A percentile compares a stretch with the other conserved stretches of the same genome.
phyloP scores from a whole-genome alignment of 2,113 vertebrate species.

The Nerophis lumbriciformis region DNA sequence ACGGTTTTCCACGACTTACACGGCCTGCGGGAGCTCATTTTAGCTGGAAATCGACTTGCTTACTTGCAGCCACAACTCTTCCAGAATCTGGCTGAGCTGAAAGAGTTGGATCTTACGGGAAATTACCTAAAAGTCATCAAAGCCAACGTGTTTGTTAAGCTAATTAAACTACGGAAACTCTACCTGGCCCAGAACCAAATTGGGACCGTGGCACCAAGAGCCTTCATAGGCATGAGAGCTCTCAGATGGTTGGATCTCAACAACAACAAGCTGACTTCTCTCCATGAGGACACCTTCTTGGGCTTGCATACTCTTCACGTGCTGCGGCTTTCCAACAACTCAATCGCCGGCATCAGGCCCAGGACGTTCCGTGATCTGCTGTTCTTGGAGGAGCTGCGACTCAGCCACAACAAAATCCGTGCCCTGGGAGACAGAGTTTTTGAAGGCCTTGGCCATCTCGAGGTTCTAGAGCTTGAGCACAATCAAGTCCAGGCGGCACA shows the following conservation, averaged over 20 bases:
- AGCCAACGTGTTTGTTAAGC: constrained; percentile 81
- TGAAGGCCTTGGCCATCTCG: constrained; percentile 83
- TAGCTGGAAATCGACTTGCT: constrained; percentile 88
- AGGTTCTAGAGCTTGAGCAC: constrained; percentile 85
- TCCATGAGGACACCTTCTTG: constrained; percentile 86
- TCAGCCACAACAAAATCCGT: constrained; percentile 82
- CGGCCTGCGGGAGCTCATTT: constrained; percentile 81
- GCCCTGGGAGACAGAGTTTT: constrained; percentile 79
- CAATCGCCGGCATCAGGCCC: constrained; percentile 74
- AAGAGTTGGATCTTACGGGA: constrained; percentile 86
- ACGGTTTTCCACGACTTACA: constrained; percentile 79
- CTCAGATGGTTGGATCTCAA: constrained; percentile 93
- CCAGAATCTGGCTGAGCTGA: constrained; percentile 82
- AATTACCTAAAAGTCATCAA: constrained; percentile 86
- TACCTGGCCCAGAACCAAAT: constrained; percentile 90
- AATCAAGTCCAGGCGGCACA: constrained; percentile 85
- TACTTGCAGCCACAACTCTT: constrained; percentile 91
- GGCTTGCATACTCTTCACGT: constrained; percentile 85
- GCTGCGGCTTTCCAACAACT: constrained; percentile 86
- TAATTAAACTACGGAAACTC: constrained; percentile 88
- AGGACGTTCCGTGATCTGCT: constrained; percentile 88
- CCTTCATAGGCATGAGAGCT: constrained; percentile 87
- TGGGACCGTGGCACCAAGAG: constrained; percentile 77
- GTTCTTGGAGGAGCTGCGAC: constrained; percentile 87
- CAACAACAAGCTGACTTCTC: constrained; percentile 79